Percentiles rank a stretch among this genome's conserved stretches.
Evolutionary conservation across 2,888 invertebrate genomes (phyloP).

Genomic region (Cynaeus angustus): DNA sequence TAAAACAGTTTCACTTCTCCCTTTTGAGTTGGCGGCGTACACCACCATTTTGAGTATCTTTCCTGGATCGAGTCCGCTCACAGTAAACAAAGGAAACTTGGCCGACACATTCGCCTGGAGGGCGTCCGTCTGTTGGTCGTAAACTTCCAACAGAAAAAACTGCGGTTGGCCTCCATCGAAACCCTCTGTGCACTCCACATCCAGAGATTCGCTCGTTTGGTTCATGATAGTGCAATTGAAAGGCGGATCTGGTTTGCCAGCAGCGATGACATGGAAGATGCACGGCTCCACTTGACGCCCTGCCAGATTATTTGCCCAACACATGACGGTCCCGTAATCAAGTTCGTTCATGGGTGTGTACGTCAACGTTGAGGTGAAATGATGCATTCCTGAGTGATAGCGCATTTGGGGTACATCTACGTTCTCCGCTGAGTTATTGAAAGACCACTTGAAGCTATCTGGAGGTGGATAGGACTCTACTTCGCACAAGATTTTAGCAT

Average conservation of each 20-base stretch:
- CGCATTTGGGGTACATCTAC: constrained; percentile 83
- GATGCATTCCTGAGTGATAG: constrained; percentile 74
- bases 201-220: constrained; percentile 85
- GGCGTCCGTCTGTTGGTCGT: constrained; percentile 71
- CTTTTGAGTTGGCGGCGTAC: constrained; percentile 88
- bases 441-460: constrained; percentile 89
- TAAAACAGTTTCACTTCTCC: constrained; percentile 82
- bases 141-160: constrained; percentile 83
- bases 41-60: constrained; percentile 85
- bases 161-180: constrained; percentile 88
- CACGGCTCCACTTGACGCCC: constrained; percentile 84
- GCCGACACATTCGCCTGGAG: constrained; percentile 80
- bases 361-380: constrained; percentile 79
- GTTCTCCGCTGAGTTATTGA: constrained; percentile 91
- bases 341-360: constrained; percentile 85
- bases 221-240: constrained; percentile 85
- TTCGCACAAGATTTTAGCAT: constrained; percentile 85
- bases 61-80: constrained; percentile 85
- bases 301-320: constrained; percentile 82
- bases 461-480: constrained; percentile 90
- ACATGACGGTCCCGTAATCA: constrained; percentile 84
- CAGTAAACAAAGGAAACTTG: constrained; percentile 82
- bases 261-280: constrained; percentile 83
- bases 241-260: constrained; percentile 85
- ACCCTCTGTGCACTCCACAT: constrained; percentile 82